Evolutionary conservation across 2,888 invertebrate species (phyloP).

Genomic region (Drosophila birchii): DNA sequence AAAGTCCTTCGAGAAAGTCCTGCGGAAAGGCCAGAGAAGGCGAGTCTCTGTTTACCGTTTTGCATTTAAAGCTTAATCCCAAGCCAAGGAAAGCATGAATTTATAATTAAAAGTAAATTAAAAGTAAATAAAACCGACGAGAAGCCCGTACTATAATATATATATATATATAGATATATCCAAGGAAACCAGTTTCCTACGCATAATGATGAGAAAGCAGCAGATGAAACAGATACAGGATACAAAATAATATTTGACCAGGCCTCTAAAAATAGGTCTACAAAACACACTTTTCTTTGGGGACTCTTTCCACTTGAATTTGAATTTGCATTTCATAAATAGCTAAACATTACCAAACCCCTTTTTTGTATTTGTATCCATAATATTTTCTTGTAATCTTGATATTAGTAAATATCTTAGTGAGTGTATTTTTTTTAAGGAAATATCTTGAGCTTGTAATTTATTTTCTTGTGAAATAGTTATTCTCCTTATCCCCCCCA

Average conservation of each 20-base stretch:
- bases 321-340: conserved; percentile 5
- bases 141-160: conserved; percentile 40
- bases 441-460: background rate
- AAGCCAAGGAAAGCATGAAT: conserved; percentile 76
- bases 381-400: background rate
- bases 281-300: background rate
- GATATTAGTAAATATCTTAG: background rate
- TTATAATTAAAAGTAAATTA: conserved; percentile 81
- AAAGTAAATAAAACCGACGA: conserved; percentile 74
- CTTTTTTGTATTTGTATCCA: background rate
- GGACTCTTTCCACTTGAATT: background rate
- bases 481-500: background rate
- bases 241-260: conserved; percentile 36
- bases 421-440: background rate
- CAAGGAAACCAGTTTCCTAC: conserved; percentile 16
- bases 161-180: conserved; percentile 7
- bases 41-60: conserved; percentile 68
- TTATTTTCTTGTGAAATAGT: conserved; percentile 1
- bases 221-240: background rate
- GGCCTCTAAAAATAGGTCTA: conserved; percentile 2
- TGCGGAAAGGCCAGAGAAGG: background rate
- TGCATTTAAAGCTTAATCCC: conserved; percentile 79
- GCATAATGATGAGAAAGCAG: conserved; percentile 17
- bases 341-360: background rate
- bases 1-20: conserved; percentile 10